Conservation (phyloP, 2,797 vertebrate species). For the Siniperca undulata region DNA sequence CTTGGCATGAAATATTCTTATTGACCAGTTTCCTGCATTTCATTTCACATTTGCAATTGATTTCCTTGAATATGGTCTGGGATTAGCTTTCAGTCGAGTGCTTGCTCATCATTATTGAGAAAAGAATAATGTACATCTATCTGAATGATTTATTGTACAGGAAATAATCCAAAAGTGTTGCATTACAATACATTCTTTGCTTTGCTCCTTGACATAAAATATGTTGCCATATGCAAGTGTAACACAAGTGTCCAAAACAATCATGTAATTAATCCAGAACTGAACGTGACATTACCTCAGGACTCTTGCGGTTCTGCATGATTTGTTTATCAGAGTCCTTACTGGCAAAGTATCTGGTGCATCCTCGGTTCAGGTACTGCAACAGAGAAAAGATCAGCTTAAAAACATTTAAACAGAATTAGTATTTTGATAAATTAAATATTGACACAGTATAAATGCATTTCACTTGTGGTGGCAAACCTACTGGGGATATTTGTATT, state of each 20-base stretch:
- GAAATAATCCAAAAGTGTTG: not conserved
- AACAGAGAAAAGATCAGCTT: constrained; percentile 48
- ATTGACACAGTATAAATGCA: constrained; percentile 11
- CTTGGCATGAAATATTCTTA: constrained; percentile 44
- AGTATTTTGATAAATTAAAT: constrained; percentile 34
- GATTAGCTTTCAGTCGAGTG: constrained; percentile 3
- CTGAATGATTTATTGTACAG: constrained; percentile 12
- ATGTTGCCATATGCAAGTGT: not conserved
- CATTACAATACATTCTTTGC: not conserved
- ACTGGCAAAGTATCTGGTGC: constrained; percentile 95
- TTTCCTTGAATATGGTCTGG: constrained; percentile 12
- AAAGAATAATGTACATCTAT: not conserved
- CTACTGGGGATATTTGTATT: constrained; percentile 45
- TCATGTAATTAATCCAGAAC: not conserved
- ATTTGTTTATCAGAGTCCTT: constrained; percentile 97
- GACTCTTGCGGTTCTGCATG: constrained; percentile 95
- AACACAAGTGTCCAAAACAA: constrained; percentile 4
- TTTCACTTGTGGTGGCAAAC: constrained; percentile 21
- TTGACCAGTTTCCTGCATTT: constrained; percentile 37
- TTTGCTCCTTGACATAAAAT: not conserved
- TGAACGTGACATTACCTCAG: constrained; percentile 88
- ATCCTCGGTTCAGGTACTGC: constrained; percentile 97
- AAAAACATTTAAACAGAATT: constrained; percentile 38
- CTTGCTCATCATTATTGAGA: not conserved
- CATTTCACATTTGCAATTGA: constrained; percentile 7